Percentiles rank a stretch among this genome's conserved stretches.
Conservation (phyloP, 2,888 invertebrate genomes). For the Melanargia galathea region DNA sequence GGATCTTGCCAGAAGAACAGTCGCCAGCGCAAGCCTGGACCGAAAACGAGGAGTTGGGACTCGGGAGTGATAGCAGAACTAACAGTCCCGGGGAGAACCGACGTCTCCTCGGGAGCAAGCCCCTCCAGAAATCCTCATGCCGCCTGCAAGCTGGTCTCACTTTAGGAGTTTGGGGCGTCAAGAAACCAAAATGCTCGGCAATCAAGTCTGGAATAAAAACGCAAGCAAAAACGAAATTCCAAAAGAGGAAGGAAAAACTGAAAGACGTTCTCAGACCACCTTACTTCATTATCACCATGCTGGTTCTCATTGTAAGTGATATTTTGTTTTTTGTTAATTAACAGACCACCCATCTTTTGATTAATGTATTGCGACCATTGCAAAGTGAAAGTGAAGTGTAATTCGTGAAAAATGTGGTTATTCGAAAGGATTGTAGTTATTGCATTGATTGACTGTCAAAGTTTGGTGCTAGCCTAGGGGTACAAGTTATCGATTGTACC, state of each 20-base stretch:
- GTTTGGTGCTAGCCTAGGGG: no score
- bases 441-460: no score
- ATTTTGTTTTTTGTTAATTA: background rate
- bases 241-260: conserved; percentile 63
- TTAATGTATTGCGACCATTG: no score
- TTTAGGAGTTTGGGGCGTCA: conserved; percentile 52
- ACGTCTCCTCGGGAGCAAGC: conserved; percentile 52
- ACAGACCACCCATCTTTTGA: background rate
- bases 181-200: conserved; percentile 43
- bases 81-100: conserved; percentile 62
- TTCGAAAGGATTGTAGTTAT: no score
- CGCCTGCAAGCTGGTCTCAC: conserved; percentile 63
- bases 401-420: no score
- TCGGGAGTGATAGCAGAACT: conserved; percentile 45
- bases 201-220: conserved; percentile 41
- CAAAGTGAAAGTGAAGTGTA: no score
- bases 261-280: conserved; percentile 64
- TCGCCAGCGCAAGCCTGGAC: conserved; percentile 62
- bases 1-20: conserved; percentile 54
- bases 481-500: no score
- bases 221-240: conserved; percentile 56
- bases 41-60: conserved; percentile 56
- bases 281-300: conserved; percentile 70
- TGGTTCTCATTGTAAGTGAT: conserved; percentile 66
- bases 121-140: conserved; percentile 44